These are phyloP conservation scores for Anarhynchus alexandrinus DNA, from an alignment of 2,113 vertebrate species.

Conservation along the genomic window DNA sequence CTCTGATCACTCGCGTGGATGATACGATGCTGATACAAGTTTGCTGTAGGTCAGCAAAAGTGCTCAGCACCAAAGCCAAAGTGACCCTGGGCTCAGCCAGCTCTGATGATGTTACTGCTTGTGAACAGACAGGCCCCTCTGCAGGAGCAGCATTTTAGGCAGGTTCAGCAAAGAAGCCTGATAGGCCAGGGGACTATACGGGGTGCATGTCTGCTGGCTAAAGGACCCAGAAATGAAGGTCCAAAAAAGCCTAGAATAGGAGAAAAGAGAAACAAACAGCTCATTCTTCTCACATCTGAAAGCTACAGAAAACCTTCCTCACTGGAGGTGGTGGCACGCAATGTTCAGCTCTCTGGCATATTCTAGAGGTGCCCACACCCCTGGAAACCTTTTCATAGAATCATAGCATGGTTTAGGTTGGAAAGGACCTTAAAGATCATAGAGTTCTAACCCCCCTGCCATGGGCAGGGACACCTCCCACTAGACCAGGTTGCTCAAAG, in stretches of 20 bases:
- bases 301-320: background rate
- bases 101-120: background rate
- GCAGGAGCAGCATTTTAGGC: background rate
- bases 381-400: background rate
- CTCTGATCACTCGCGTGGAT: background rate
- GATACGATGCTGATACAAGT: background rate
- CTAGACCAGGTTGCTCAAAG: background rate
- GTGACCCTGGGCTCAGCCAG: background rate
- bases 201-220: background rate
- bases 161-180: background rate
- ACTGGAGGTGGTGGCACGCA: background rate
- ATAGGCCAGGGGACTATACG: background rate
- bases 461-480: background rate
- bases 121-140: background rate
- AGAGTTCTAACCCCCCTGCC: background rate
- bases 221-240: background rate
- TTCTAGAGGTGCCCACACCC: background rate
- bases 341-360: background rate
- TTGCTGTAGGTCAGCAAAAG: conserved; percentile 11
- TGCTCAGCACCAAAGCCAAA: background rate
- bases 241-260: fast-evolving
- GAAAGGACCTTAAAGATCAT: background rate
- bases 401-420: background rate
- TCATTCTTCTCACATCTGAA: background rate
- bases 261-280: background rate